These are phyloP conservation scores for Coryphaenoides rupestris DNA, from an alignment of 2,113 vertebrate genomes.

Conservation along the genomic window DNA sequence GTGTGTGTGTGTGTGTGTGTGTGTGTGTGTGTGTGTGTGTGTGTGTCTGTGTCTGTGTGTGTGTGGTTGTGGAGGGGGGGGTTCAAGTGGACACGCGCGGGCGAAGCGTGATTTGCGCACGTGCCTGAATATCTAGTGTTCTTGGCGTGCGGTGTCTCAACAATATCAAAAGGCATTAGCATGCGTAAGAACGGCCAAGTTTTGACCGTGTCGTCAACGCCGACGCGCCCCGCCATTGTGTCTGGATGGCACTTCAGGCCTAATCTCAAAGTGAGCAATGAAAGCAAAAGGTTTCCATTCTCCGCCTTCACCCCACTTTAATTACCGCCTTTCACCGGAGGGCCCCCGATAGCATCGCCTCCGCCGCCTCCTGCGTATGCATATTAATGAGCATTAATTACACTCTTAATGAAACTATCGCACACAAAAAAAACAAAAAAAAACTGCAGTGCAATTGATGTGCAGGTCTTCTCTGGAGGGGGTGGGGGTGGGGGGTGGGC, in stretches of 20 bases:
- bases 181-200: slow-evolving; percentile 47
- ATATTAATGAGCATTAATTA: slow-evolving; percentile 80
- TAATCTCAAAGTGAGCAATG: slow-evolving; percentile 55
- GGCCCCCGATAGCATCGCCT: slow-evolving; percentile 58
- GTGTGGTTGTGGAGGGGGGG: too few relatives aligned
- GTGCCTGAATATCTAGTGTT: not conserved
- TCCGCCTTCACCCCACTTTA: slow-evolving; percentile 63
- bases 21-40: too few relatives aligned
- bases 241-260: slow-evolving; percentile 56
- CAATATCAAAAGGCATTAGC: slow-evolving; percentile 50
- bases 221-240: slow-evolving; percentile 48
- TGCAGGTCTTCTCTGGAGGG: slow-evolving; percentile 61
- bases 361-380: slow-evolving; percentile 61
- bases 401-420: slow-evolving; percentile 75
- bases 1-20: too few relatives aligned
- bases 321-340: slow-evolving; percentile 65
- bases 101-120: not conserved
- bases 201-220: slow-evolving; percentile 54
- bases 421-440: slow-evolving; percentile 24
- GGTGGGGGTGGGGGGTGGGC: too few relatives aligned
- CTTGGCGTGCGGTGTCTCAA: slow-evolving; percentile 24
- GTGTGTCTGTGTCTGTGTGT: too few relatives aligned
- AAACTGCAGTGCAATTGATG: slow-evolving; percentile 67
- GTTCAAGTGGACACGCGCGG: slow-evolving; percentile 15
- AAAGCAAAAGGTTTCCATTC: slow-evolving; percentile 54